Conservation (phyloP, 2,888 invertebrate species). For the Hypsopygia costalis region DNA sequence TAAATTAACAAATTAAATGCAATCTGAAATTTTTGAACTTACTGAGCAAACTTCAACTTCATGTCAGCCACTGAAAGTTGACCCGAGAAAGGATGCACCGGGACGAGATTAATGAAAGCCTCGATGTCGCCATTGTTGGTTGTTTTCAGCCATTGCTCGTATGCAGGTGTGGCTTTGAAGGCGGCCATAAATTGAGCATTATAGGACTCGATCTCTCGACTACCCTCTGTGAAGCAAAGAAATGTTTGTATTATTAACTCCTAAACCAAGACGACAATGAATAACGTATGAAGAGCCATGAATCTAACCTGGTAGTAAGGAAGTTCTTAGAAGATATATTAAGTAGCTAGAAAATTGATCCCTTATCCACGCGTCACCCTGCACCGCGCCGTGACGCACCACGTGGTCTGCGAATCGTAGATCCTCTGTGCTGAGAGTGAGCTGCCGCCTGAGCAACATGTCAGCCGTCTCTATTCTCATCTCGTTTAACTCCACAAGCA, state of each 20-base stretch:
- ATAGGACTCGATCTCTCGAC: conserved; percentile 92
- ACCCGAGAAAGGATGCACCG: conserved; percentile 96
- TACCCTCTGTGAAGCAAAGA: conserved; percentile 81
- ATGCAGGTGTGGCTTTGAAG: conserved; percentile 94
- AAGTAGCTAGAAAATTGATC: conserved; percentile 95
- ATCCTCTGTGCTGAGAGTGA: conserved; percentile 96
- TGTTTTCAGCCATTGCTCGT: conserved; percentile 88
- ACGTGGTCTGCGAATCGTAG: conserved; percentile 96
- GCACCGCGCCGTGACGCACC: conserved; percentile 85
- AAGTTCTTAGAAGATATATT: conserved; percentile 89
- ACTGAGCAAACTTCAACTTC: conserved; percentile 95
- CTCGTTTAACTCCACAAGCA: conserved; percentile 93
- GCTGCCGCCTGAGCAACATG: conserved; percentile 87
- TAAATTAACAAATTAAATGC: too few relatives aligned
- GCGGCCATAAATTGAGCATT: conserved; percentile 90
- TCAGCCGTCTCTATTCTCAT: conserved; percentile 92
- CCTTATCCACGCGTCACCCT: conserved; percentile 98
- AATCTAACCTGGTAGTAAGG: conserved; percentile 83
- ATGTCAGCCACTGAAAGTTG: conserved; percentile 97
- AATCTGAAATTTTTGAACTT: conserved; percentile 54
- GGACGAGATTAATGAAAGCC: conserved; percentile 84
- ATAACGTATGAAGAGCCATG: conserved; percentile 1
- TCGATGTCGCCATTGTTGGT: conserved; percentile 82
- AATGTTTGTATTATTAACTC: conserved; percentile 1
- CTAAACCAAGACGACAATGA: not conserved